Evolutionary conservation across 2,113 vertebrate genomes (phyloP).

Genomic region (Ciconia stormi): DNA sequence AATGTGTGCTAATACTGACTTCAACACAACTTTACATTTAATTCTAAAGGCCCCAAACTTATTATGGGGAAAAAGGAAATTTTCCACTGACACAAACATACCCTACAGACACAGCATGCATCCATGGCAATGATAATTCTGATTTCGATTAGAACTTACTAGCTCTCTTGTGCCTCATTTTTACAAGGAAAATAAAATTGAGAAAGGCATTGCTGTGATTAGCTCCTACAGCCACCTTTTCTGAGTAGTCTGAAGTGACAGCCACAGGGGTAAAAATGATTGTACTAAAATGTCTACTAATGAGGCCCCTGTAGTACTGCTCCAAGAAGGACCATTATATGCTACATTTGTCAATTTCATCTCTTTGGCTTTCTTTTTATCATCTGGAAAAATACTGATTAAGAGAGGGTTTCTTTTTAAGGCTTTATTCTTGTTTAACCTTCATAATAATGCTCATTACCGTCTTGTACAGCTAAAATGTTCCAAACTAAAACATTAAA

Average conservation of each 20-base stretch:
- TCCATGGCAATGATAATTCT: slow-evolving; percentile 67
- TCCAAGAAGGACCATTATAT: slow-evolving; percentile 64
- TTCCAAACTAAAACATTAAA: slow-evolving; percentile 6
- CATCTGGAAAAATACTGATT: slow-evolving; percentile 62
- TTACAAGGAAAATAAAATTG: slow-evolving; percentile 61
- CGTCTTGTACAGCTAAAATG: slow-evolving; percentile 20
- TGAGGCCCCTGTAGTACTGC: slow-evolving; percentile 66
- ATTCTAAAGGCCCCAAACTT: not conserved
- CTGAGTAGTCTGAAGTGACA: slow-evolving; percentile 69
- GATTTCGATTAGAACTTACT: slow-evolving; percentile 71
- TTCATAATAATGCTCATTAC: slow-evolving; percentile 28
- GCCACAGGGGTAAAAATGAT: slow-evolving; percentile 65
- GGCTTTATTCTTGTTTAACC: slow-evolving; percentile 58
- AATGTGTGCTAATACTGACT: not conserved
- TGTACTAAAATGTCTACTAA: slow-evolving; percentile 72
- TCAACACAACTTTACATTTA: slow-evolving; percentile 17
- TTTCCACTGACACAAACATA: slow-evolving; percentile 41
- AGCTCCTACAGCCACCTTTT: slow-evolving; percentile 71
- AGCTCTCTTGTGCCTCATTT: slow-evolving; percentile 65
- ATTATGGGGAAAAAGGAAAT: not conserved
- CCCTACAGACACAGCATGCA: slow-evolving; percentile 40
- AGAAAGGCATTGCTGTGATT: slow-evolving; percentile 66
- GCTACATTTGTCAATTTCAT: slow-evolving; percentile 67
- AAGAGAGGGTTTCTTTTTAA: slow-evolving; percentile 37
- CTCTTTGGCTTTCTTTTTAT: slow-evolving; percentile 45